These are phyloP conservation scores for Chitala chitala DNA, from an alignment of 2,113 vertebrate genomes.

Conservation along the genomic window DNA sequence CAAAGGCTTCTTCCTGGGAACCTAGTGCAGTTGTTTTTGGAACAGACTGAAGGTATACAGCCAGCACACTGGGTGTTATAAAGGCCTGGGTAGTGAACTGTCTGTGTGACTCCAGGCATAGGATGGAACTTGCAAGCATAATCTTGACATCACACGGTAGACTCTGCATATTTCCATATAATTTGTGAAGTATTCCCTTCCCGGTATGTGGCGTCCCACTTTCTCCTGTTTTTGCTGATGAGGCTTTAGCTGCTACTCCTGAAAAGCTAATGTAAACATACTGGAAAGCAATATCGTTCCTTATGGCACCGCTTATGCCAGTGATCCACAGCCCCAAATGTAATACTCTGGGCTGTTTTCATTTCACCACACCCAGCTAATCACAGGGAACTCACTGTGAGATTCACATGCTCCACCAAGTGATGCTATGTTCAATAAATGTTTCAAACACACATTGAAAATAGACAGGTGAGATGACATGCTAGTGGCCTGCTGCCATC, in stretches of 20 bases:
- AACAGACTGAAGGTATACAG: no score
- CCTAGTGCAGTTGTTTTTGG: not conserved
- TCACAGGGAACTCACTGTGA: not conserved
- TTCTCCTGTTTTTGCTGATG: constrained; percentile 10
- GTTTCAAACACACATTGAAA: no score
- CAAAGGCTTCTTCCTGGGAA: not conserved
- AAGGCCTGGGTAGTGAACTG: no score
- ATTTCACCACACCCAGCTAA: not conserved
- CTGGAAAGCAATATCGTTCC: constrained; percentile 29
- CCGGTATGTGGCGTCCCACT: not conserved
- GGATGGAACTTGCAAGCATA: no score
- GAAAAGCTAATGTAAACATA: not conserved
- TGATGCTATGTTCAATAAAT: no score
- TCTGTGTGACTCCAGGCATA: no score
- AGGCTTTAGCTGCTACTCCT: constrained; percentile 11
- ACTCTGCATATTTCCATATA: not conserved
- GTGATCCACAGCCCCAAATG: constrained; percentile 14
- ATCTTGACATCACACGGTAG: no score
- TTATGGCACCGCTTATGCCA: not conserved
- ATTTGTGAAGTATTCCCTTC: constrained; percentile 9
- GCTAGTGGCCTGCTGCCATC: no score
- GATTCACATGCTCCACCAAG: not conserved
- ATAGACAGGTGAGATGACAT: no score
- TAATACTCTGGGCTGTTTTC: constrained; percentile 22
- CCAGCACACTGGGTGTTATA: no score